phyloP scores from a whole-genome alignment of 2,888 invertebrate species.

The Bruchidius siliquastri region DNA sequence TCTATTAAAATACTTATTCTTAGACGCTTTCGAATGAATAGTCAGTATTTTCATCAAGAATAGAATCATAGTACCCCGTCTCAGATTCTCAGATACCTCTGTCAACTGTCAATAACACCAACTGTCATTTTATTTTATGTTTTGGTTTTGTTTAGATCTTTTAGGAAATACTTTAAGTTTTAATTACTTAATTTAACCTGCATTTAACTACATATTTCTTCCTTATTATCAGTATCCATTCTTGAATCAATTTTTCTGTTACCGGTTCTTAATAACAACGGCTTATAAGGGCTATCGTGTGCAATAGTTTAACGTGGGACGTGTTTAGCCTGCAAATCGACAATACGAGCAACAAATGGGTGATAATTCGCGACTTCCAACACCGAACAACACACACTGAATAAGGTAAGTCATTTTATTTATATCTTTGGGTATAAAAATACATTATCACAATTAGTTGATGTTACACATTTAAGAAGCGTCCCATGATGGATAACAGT shows the following conservation, averaged over 20 bases:
- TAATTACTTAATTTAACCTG: no score
- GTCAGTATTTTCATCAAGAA: no score
- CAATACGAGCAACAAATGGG: not conserved
- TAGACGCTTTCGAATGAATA: no score
- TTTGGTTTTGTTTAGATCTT: not conserved
- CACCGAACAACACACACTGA: not conserved
- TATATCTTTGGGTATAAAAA: not conserved
- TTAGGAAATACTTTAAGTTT: not conserved
- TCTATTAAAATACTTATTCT: no score
- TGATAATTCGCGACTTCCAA: not conserved
- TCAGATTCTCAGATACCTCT: no score
- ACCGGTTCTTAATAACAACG: no score
- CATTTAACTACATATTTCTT: no score
- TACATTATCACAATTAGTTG: not conserved
- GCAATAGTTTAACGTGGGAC: not conserved
- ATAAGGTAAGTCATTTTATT: not conserved
- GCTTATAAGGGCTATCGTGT: no score
- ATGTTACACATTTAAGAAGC: not conserved
- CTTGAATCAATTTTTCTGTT: no score
- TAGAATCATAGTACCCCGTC: no score
- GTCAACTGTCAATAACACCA: not conserved
- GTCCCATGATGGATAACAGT: constrained; percentile 39
- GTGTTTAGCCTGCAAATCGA: not conserved
- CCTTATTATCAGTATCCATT: no score
- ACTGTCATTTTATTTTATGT: not conserved